Base-by-base conservation (phyloP, 2,797 vertebrate species). In the Clarias laeviceps region DNA sequence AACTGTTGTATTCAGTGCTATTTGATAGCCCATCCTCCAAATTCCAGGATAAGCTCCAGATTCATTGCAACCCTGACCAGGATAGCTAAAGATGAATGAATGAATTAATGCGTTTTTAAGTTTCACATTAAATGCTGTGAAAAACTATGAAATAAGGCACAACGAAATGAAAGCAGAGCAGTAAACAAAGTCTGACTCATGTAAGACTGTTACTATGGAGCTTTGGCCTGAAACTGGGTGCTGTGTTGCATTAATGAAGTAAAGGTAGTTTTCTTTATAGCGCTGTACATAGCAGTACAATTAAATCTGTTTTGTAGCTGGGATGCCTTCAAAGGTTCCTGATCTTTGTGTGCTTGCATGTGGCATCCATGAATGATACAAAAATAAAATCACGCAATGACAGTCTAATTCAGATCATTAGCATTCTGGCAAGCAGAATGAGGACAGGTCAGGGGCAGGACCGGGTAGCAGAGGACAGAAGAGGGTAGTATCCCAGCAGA, bases 401-500 rank as follows among this genome's bases (percentile, higher is more conserved):
- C 45, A n/a, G 74, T 83, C 82, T 34, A 3, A 34, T 70, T 82
- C 20, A 34, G 54, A 50, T 82, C 80, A 70, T 81, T 54, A 80
- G 57, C 62, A 84, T 80, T 78, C 64, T 29, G 65, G 54, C 64
- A 59, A n/a, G 37, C 45, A 59, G 59, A 66, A 65, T 66, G 68
- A 80, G 65, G 57, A 57, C 74, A 70, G 82, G 86, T 81, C 81
- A 86, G 37, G 80, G 32, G 68, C 82, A 83, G 62, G 54, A 69
- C 82, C 20, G 5, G 64, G 61, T 61, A 73, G 80, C 62, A 61
- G 69, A 82, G 37, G 73, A 76, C 64, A 32, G 80, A 86, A 74
- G 76, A 50, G 14, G 62, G 82, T 88, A 78, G 84, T 82, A 82
- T 88, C 69, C 87, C 79, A 62, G 62, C 80, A 85, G 87, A 87